A percentile compares a stretch with the other conserved stretches of the same genome.
Evolutionary conservation across 1,140 invertebrate species (phyloP).

Genomic region (Pissodes strobi): DNA sequence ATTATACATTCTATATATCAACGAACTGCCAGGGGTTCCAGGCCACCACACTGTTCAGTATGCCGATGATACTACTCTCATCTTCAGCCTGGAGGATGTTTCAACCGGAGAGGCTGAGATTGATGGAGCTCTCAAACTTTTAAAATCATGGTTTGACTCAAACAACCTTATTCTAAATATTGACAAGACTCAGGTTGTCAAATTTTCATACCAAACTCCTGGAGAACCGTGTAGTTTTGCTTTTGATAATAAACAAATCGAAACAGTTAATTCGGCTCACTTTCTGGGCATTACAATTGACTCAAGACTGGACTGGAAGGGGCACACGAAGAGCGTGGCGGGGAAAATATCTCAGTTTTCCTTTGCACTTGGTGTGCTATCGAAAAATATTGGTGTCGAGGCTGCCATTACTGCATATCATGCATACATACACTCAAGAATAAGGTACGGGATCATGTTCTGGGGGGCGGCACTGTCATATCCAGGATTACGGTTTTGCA

Average conservation of each 20-base stretch:
- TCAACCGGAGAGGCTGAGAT: no score
- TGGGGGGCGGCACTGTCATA: conserved; percentile 9
- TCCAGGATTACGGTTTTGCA: conserved; percentile 10
- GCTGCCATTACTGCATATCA: conserved; percentile 21
- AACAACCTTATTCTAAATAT: no score
- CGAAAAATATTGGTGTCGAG: neutral
- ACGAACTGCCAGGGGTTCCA: no score
- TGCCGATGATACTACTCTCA: no score
- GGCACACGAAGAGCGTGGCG: neutral
- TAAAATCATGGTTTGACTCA: no score
- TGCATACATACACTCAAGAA: conserved; percentile 21
- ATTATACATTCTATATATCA: no score
- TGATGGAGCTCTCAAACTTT: no score
- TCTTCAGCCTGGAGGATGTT: no score
- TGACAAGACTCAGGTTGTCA: no score
- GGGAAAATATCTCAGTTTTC: neutral
- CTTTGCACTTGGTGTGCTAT: conserved; percentile 14
- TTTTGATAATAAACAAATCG: neutral
- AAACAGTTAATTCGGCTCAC: neutral
- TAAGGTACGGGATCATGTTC: conserved; percentile 24
- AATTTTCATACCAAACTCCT: no score
- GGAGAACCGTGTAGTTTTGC: no score
- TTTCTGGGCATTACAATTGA: conserved; percentile 9
- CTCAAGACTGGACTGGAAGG: conserved; percentile 6
- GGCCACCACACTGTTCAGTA: no score